Percentiles rank a stretch among this genome's conserved stretches.
phyloP scores from a whole-genome alignment of 2,797 vertebrate genomes.

The Gastrophryne carolinensis region DNA sequence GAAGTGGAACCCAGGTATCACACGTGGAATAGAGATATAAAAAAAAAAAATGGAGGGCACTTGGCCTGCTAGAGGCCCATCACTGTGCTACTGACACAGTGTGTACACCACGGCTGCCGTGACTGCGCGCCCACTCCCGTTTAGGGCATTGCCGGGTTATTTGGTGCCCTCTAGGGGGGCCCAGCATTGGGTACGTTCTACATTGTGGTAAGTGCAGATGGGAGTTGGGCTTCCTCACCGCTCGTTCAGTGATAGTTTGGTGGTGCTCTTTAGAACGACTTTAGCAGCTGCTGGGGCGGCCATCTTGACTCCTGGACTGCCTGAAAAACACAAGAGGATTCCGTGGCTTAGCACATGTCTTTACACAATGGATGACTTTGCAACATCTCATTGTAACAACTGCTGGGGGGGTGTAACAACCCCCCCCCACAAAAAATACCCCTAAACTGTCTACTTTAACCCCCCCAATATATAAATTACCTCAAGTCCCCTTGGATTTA shows the following conservation, averaged over 20 bases:
- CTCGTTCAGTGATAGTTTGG: slow-evolving; percentile 99
- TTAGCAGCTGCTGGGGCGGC: slow-evolving; percentile 91
- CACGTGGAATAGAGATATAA: slow-evolving; percentile 65
- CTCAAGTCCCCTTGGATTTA: too few relatives aligned
- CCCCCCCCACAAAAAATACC: neutral
- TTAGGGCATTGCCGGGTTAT: neutral
- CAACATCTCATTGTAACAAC: too few relatives aligned
- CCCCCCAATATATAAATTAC: too few relatives aligned
- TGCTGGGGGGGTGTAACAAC: too few relatives aligned
- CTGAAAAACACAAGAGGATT: slow-evolving; percentile 58
- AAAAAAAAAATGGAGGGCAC: slow-evolving; percentile 64
- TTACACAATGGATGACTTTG: too few relatives aligned
- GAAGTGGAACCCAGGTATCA: slow-evolving; percentile 61
- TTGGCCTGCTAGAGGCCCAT: slow-evolving; percentile 63
- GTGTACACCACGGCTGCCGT: slow-evolving; percentile 12
- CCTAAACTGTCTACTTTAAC: too few relatives aligned
- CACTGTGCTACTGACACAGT: slow-evolving; percentile 61
- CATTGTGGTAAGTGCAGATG: slow-evolving; percentile 73
- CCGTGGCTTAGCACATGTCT: neutral
- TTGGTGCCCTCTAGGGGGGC: slow-evolving; percentile 58
- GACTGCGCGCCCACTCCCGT: neutral
- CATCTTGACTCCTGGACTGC: slow-evolving; percentile 79
- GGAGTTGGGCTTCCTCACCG: slow-evolving; percentile 92
- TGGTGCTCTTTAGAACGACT: slow-evolving; percentile 99
- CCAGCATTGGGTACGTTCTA: neutral